Evolutionary conservation across 2,888 invertebrate species (phyloP), one percentile per base, ranked within the genome.

Genomic region (Rotaria magnacalcarata): DNA sequence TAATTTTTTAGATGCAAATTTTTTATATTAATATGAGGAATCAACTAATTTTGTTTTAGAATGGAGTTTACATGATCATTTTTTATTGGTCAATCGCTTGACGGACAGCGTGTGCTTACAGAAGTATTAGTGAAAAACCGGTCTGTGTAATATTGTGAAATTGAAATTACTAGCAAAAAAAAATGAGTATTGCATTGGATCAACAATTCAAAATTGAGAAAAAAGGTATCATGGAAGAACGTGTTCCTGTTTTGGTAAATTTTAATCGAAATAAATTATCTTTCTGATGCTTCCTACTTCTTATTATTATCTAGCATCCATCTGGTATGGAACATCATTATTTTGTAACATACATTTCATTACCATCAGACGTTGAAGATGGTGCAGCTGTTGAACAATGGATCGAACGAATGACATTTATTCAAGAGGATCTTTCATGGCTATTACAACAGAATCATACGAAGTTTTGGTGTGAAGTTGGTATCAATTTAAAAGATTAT

Each of bases 361-460:
- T 90, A 16, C 90, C 90, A 1, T 14, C 84, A 4, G 88, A 89
- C 85, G 50, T 87, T 1, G 86, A 88, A 75, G 89, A 90, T 85
- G 87, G 87, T 34, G 90, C 89, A 7, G 88, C 88, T 54, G 93
- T 93, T 86, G 93, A 94, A 87, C 92, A 92, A 47, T 95, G 95
- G 95, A 91, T 93, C 60, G 93, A 93, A 87, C 92, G 93, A 87
- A 93, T 93, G 89, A 91, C 92, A 56, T 92, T 92, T 54, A 94
- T 94, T 87, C 92, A 93, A 87, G 92, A 93, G 85, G 94, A 95
- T 90, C 90, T 95, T 27, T 93, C 93, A 87, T 94, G 93, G 93
- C 90, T 95, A 43, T 91, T 95, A 2, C 91, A 92, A 86, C 91
- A 94, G 87, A 93, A 93, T 86, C 94, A 94, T 91, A 93, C 94